phyloP scores from a whole-genome alignment of 2,113 vertebrate genomes.

The Pelusios castaneus region DNA sequence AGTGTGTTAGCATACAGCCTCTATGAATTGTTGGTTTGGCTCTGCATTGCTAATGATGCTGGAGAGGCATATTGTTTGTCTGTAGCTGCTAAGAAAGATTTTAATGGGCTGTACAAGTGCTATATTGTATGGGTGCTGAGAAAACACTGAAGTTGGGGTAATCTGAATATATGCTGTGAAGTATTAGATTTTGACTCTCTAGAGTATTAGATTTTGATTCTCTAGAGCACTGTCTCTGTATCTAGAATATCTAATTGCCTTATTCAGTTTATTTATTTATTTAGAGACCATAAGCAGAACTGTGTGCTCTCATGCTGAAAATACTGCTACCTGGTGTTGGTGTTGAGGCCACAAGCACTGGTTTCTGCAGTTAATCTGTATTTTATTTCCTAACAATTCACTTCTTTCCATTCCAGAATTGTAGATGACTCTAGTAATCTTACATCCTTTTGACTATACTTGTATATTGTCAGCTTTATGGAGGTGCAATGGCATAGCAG shows the following conservation, averaged over 20 bases:
- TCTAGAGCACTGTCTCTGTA: accelerated
- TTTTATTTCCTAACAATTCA: background rate
- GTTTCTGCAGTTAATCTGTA: background rate
- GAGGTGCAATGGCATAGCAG: background rate
- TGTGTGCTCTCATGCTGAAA: accelerated
- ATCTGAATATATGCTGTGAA: accelerated
- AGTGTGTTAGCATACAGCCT: background rate
- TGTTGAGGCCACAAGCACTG: background rate
- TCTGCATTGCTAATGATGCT: accelerated
- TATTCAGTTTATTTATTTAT: accelerated
- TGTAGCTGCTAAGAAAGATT: background rate
- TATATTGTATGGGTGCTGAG: background rate
- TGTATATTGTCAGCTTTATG: background rate
- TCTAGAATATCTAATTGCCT: background rate
- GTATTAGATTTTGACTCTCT: background rate
- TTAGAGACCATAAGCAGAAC: background rate
- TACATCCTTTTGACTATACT: background rate
- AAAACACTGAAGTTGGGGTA: accelerated
- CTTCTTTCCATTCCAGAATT: background rate
- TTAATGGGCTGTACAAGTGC: background rate
- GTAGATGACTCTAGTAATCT: background rate
- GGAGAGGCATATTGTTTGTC: accelerated
- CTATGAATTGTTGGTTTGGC: accelerated
- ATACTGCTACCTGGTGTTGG: background rate
- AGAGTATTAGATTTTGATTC: too few relatives aligned